Conservation (phyloP, 2,113 vertebrate genomes). For the Hemicordylus capensis region DNA sequence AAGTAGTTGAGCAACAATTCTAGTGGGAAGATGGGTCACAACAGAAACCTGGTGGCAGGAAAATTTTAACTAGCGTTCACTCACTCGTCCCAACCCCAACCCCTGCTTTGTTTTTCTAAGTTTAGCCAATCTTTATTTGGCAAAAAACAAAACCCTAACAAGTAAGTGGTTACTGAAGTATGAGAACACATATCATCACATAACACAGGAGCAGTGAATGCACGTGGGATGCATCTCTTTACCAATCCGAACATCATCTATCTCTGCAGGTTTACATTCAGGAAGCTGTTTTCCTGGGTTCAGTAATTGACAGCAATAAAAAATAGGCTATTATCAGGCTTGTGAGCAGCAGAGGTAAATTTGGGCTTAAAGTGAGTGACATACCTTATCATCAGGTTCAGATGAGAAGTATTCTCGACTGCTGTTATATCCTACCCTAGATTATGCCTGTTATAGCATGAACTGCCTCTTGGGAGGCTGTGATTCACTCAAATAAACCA, state of each 20-base stretch:
- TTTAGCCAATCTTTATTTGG: not conserved
- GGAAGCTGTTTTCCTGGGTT: slow-evolving; percentile 31
- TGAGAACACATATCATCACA: not conserved
- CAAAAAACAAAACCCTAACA: not conserved
- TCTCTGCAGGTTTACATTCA: slow-evolving; percentile 7
- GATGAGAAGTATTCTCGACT: slow-evolving; percentile 4
- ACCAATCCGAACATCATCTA: slow-evolving; percentile 22
- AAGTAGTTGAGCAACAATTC: not conserved
- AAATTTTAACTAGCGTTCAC: not conserved
- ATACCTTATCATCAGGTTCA: slow-evolving; percentile 2
- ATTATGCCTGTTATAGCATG: not conserved
- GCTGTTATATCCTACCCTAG: slow-evolving; percentile 19
- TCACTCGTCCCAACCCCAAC: too few relatives aligned
- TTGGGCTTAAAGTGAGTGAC: slow-evolving; percentile 15
- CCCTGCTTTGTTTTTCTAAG: not conserved
- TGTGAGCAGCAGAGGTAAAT: slow-evolving; percentile 30
- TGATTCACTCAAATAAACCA: slow-evolving; percentile 60
- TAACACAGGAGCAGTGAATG: slow-evolving; percentile 9
- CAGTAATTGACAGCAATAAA: slow-evolving; percentile 49
- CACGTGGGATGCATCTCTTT: slow-evolving; percentile 13
- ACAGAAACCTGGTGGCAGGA: not conserved
- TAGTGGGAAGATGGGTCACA: not conserved
- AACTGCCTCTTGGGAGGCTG: slow-evolving; percentile 14
- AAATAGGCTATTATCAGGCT: slow-evolving; percentile 20
- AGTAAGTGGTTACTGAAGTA: not conserved